A percentile compares a stretch with the other conserved stretches of the same genome.
These are phyloP conservation scores for Argya squamiceps DNA, from an alignment of 2,797 vertebrate genomes.

Conservation along the genomic window DNA sequence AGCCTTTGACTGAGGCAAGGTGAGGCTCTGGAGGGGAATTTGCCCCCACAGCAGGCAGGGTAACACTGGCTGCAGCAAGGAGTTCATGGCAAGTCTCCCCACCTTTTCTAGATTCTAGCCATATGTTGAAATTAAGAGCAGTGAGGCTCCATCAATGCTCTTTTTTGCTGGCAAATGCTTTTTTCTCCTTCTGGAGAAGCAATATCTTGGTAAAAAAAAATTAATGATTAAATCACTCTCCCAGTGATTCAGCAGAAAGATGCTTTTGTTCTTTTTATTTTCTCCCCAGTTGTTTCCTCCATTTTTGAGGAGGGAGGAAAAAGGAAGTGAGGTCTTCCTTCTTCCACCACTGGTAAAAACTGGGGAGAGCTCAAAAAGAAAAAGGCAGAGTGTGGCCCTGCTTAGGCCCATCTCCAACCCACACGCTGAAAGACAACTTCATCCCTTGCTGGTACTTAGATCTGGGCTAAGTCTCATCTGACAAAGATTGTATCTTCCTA, in stretches of 20 bases:
- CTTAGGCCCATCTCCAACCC: background rate
- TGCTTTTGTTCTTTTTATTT: background rate
- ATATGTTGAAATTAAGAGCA: background rate
- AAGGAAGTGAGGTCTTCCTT: background rate
- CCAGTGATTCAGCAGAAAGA: fast-evolving
- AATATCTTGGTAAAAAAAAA: background rate
- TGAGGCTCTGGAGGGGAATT: background rate
- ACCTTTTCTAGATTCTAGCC: background rate
- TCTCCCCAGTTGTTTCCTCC: background rate
- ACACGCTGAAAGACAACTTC: background rate
- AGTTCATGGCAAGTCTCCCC: background rate
- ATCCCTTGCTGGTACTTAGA: background rate
- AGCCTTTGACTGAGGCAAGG: background rate
- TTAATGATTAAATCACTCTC: background rate
- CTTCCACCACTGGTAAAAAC: background rate
- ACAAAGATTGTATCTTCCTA: background rate
- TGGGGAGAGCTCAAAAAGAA: background rate
- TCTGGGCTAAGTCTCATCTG: background rate
- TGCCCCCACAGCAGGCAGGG: background rate
- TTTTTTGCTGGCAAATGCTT: background rate
- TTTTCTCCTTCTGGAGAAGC: background rate
- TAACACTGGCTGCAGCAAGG: background rate
- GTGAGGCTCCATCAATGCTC: background rate
- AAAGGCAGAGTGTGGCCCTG: background rate
- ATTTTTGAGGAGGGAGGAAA: background rate